These are phyloP conservation scores for Agelastica alni DNA, from an alignment of 2,888 invertebrate species.

Conservation along the genomic window DNA sequence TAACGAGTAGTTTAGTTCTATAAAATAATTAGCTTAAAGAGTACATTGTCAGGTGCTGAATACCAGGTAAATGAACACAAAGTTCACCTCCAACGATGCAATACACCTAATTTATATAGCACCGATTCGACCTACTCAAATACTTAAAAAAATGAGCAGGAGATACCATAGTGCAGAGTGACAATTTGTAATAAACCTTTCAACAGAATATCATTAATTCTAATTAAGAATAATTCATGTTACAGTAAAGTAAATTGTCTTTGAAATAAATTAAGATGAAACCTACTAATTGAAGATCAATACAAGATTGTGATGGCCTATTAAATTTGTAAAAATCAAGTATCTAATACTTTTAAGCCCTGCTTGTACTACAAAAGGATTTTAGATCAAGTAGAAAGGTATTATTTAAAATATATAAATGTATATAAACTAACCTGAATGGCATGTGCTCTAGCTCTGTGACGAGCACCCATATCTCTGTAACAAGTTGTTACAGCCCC, in stretches of 20 bases:
- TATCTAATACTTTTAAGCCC: too few relatives aligned
- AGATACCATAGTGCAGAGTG: conserved; percentile 39
- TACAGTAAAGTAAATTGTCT: too few relatives aligned
- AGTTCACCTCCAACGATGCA: conserved; percentile 33
- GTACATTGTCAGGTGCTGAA: conserved; percentile 25
- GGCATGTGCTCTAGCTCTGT: conserved; percentile 96
- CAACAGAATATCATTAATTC: too few relatives aligned
- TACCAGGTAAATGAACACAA: conserved; percentile 30
- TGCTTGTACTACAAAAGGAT: too few relatives aligned
- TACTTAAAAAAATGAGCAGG: conserved; percentile 28
- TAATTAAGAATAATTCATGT: too few relatives aligned
- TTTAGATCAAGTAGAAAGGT: too few relatives aligned
- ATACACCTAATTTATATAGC: conserved; percentile 31
- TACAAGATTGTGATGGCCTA: too few relatives aligned
- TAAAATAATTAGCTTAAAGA: background rate
- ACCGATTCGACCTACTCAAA: conserved; percentile 36
- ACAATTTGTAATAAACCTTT: too few relatives aligned
- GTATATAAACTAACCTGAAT: conserved; percentile 79
- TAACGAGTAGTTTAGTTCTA: background rate
- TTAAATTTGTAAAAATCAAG: too few relatives aligned
- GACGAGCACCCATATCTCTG: conserved; percentile 97
- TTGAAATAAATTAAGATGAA: too few relatives aligned
- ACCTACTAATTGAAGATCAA: too few relatives aligned
- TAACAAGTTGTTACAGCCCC: conserved; percentile 98
- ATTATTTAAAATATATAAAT: too few relatives aligned